These are phyloP conservation scores for Eidolon helvum DNA, from an alignment of 2,113 vertebrate species.

Conservation along the genomic window DNA sequence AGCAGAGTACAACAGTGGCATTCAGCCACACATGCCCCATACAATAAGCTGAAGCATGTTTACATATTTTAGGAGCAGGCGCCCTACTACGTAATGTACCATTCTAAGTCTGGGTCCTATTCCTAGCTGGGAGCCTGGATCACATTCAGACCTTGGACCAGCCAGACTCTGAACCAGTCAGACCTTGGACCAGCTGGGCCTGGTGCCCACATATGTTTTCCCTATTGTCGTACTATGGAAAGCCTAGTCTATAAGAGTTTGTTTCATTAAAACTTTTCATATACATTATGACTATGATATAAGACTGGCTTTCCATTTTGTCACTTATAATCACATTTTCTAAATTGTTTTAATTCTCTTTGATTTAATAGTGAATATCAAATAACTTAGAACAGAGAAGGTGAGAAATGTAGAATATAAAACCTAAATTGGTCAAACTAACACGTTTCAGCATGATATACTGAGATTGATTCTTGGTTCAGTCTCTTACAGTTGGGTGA, in stretches of 20 bases:
- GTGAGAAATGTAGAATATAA: background rate
- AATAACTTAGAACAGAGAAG: background rate
- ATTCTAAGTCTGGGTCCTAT: too few species aligned
- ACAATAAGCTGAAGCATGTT: too few species aligned
- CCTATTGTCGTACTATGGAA: background rate
- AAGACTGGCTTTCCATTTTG: background rate
- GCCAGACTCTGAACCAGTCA: too few species aligned
- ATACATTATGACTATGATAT: background rate
- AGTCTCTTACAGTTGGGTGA: background rate
- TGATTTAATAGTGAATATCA: background rate
- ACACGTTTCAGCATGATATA: background rate
- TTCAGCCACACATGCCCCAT: too few species aligned
- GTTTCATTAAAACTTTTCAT: background rate
- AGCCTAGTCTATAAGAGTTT: background rate
- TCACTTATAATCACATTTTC: background rate
- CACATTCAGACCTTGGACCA: too few species aligned
- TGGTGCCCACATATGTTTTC: background rate
- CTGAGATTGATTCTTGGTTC: background rate
- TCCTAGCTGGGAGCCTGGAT: too few species aligned
- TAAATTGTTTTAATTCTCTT: background rate
- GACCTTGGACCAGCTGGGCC: too few species aligned
- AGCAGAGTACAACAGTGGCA: too few species aligned
- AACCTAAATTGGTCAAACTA: background rate
- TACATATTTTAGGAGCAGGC: too few species aligned
- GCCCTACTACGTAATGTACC: too few species aligned